phyloP scores from a whole-genome alignment of 2,888 invertebrate species.

The Leptinotarsa peninsularis region DNA sequence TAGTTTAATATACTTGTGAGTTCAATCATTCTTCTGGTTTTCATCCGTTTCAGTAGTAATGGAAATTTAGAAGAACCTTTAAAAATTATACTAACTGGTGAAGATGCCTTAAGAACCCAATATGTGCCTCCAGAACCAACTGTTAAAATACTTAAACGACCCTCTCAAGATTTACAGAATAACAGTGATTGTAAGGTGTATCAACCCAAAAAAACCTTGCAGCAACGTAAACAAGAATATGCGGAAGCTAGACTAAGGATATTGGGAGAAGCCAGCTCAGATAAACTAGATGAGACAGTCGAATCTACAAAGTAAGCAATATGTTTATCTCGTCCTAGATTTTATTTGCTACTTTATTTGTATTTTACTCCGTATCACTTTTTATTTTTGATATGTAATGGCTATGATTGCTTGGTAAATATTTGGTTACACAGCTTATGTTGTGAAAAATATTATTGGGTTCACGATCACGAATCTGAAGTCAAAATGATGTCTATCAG shows the following conservation, averaged over 20 bases:
- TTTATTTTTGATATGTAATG: too few relatives aligned
- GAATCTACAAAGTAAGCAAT: conserved; percentile 50
- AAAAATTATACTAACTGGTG: conserved; percentile 80
- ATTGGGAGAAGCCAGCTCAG: conserved; percentile 87
- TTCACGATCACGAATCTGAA: not conserved
- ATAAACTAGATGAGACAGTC: conserved; percentile 77
- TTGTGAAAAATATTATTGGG: too few relatives aligned
- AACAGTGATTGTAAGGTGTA: conserved; percentile 76
- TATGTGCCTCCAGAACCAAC: conserved; percentile 84
- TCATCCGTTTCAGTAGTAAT: conserved; percentile 58
- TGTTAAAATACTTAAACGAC: conserved; percentile 85
- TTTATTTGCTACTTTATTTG: not conserved
- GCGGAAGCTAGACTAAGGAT: conserved; percentile 92
- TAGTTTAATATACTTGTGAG: conserved; percentile 42
- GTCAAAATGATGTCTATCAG: not conserved
- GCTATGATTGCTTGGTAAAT: too few relatives aligned
- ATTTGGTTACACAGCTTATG: too few relatives aligned
- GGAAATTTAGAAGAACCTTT: conserved; percentile 68
- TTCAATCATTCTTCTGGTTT: conserved; percentile 19
- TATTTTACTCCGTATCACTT: not conserved
- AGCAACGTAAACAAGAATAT: conserved; percentile 94
- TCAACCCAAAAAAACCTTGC: conserved; percentile 84
- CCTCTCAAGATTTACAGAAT: conserved; percentile 66
- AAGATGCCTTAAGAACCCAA: conserved; percentile 83
- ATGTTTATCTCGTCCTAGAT: not conserved